Evolutionary conservation across 2,797 vertebrate species (phyloP), one percentile per base, ranked within the genome.

Genomic region (Spinus pinus): DNA sequence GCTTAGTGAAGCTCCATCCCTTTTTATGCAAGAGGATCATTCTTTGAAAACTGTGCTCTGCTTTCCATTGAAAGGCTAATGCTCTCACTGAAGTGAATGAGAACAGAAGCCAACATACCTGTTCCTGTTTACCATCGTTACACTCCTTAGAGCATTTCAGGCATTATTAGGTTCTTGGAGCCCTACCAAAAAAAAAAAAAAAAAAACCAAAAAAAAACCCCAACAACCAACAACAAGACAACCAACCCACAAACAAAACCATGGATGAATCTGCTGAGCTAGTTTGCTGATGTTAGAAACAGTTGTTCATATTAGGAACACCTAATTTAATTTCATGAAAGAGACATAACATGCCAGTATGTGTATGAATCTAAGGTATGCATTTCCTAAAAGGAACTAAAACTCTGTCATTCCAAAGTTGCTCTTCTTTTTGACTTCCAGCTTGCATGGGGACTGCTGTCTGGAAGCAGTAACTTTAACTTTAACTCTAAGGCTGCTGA

Each of bases 401-500:
- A 98, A 97, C 95, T 97, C 96, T 98, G 98, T 98, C 98, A 98
- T 97, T 97, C 96, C 95, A 94, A 96, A 97, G 96, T 96, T 96
- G 94, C 96, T 97, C 95, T 96, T 97, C 96, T 98, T 95, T 96
- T 98, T 98, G 98, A 98, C 98, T 98, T 95, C 93, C 92, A 66
- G 97, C 95, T 95, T 96, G 91, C 93, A 25, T 96, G 78, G 96
- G 97, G 97, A 97, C 96, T 96, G 97, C 97, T 98, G 98, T 98
- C 98, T 98, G 97, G 97, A 98, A 98, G 98, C 95, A 97, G 98
- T 97, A 98, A 97, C 98, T 98, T 98, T 96, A 96, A 97, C 96
- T 98, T 94, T 95, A 97, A 98, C 95, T 97, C 97, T 96, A 97
- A 98, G 97, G 96, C 93, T 60, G 95, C 97, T 94, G 97, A 98